These are phyloP conservation scores for Microplitis mediator DNA, from an alignment of 1,140 invertebrate genomes.

Conservation along the genomic window DNA sequence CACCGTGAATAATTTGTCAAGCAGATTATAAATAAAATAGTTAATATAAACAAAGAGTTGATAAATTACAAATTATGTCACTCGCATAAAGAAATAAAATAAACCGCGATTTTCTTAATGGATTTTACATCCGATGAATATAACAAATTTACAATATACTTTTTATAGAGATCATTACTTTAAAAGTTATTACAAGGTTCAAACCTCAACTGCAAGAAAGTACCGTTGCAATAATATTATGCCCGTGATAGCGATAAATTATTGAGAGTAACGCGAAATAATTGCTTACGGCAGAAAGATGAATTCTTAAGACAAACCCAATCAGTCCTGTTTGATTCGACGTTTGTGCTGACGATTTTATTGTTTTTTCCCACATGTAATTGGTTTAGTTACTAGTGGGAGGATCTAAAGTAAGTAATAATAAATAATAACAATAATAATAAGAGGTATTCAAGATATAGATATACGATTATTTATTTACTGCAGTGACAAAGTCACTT, in stretches of 20 bases:
- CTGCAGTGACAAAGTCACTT: not conserved
- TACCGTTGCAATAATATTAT: not conserved
- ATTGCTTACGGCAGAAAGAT: conserved; percentile 2
- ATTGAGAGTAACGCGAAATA: conserved; percentile 1
- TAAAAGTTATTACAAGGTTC: conserved; percentile 1
- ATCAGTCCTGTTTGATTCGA: conserved; percentile 10
- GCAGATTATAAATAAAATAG: not conserved
- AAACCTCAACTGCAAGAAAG: not conserved
- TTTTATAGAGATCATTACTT: conserved; percentile 13
- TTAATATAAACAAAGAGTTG: not conserved
- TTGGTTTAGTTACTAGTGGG: conserved; percentile 1
- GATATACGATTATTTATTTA: conserved; percentile 12
- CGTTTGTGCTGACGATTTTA: conserved; percentile 1
- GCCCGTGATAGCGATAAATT: conserved; percentile 20
- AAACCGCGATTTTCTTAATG: not conserved
- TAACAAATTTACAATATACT: conserved; percentile 10
- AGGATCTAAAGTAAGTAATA: not conserved
- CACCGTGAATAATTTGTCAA: no score
- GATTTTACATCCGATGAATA: not conserved
- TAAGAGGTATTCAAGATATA: not conserved
- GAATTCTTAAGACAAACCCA: conserved; percentile 17
- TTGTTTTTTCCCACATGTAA: conserved; percentile 1
- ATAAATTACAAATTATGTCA: conserved; percentile 23
- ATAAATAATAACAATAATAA: not conserved
- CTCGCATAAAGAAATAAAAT: conserved; percentile 11